Conservation (phyloP, 2,113 vertebrate genomes). For the sheep (Ovis aries) region ARS-UI_Ramb_v3.0 NC_056058.1:31255501-31256000, state of each 20-base stretch:
- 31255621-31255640: not conserved
- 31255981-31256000: not conserved
- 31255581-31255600: not conserved
- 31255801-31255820: not conserved
- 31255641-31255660: not conserved
- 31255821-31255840: not conserved
- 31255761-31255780: not conserved
- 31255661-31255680: not conserved
- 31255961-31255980: not conserved
- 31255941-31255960: not conserved
- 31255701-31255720: not conserved
- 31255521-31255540: not conserved
- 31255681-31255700: not conserved
- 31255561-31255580: not conserved
- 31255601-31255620: not conserved
- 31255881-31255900: not conserved
- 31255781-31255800: not conserved
- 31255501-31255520: not conserved
- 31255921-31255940: not conserved
- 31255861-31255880: not conserved
- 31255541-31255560: not conserved
- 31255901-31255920: not conserved
- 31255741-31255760: rapidly evolving
- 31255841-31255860: not conserved
- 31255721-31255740: not conserved